phyloP scores from a whole-genome alignment of 2,797 vertebrate species.

The Sciaenops ocellatus region DNA sequence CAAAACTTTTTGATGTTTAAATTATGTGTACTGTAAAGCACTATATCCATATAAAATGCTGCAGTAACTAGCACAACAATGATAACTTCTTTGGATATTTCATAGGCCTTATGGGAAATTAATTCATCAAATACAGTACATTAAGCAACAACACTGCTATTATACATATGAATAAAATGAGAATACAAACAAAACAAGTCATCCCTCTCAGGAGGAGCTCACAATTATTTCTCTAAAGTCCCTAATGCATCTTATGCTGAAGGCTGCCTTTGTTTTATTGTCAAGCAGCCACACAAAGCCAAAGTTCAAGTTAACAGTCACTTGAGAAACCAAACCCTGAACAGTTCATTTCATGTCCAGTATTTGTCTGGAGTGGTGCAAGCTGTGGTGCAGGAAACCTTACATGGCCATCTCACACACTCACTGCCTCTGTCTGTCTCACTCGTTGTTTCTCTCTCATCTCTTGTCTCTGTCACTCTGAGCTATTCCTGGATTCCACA shows the following conservation, averaged over 20 bases:
- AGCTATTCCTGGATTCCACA: constrained; percentile 78
- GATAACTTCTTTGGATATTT: not conserved
- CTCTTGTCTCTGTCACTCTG: constrained; percentile 62
- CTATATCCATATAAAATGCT: not conserved
- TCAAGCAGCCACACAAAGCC: constrained; percentile 26
- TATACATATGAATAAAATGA: constrained; percentile 1
- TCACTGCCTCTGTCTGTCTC: constrained; percentile 39
- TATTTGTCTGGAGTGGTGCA: constrained; percentile 42
- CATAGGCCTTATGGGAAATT: not conserved
- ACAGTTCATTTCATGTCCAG: constrained; percentile 55
- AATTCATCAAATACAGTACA: constrained; percentile 2
- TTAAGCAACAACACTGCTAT: not conserved
- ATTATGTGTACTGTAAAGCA: not conserved
- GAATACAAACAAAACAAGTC: constrained; percentile 11
- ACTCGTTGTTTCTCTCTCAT: constrained; percentile 31
- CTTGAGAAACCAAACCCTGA: constrained; percentile 27
- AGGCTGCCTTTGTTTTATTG: constrained; percentile 45
- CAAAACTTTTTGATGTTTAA: not conserved
- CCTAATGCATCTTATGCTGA: not conserved
- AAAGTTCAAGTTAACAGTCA: constrained; percentile 60
- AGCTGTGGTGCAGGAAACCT: constrained; percentile 72
- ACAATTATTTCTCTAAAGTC: not conserved
- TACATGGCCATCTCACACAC: constrained; percentile 81
- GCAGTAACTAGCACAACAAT: not conserved
- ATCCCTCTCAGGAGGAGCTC: not conserved